phyloP scores from a whole-genome alignment of 2,888 invertebrate species.

The Thysanoteuthis rhombus region DNA sequence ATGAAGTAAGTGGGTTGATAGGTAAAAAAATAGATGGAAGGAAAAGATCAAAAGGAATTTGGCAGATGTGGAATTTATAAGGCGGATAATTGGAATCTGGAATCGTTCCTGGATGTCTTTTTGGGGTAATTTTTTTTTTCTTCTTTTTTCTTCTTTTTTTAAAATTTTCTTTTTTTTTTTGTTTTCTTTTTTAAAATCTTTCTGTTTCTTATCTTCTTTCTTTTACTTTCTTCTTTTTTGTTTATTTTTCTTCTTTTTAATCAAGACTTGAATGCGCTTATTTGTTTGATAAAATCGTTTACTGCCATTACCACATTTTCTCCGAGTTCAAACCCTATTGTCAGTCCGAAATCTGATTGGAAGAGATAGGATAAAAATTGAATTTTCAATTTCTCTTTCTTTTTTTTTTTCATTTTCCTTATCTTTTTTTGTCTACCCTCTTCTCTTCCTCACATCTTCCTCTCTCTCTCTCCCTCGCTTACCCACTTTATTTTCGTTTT shows the following conservation, averaged over 20 bases:
- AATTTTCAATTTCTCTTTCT: background rate
- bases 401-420: background rate
- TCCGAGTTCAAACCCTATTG: background rate
- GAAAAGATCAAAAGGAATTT: background rate
- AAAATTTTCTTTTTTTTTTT: background rate
- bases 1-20: background rate
- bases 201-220: too few species aligned
- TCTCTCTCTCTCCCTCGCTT: background rate
- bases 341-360: background rate
- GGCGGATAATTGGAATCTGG: constrained; percentile 12
- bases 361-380: background rate
- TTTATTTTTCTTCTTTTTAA: background rate
- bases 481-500: too few species aligned
- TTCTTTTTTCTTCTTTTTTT: background rate
- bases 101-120: too few species aligned
- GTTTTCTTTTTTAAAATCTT: too few species aligned
- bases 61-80: background rate
- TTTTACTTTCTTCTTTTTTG: background rate
- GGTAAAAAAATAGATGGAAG: background rate
- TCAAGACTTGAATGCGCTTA: background rate
- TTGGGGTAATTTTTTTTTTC: too few species aligned
- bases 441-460: background rate
- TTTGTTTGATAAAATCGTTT: background rate
- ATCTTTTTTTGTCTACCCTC: background rate
- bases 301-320: background rate